Conservation (phyloP, 2,113 vertebrate genomes). For the Zosterops hypoxanthus region DNA sequence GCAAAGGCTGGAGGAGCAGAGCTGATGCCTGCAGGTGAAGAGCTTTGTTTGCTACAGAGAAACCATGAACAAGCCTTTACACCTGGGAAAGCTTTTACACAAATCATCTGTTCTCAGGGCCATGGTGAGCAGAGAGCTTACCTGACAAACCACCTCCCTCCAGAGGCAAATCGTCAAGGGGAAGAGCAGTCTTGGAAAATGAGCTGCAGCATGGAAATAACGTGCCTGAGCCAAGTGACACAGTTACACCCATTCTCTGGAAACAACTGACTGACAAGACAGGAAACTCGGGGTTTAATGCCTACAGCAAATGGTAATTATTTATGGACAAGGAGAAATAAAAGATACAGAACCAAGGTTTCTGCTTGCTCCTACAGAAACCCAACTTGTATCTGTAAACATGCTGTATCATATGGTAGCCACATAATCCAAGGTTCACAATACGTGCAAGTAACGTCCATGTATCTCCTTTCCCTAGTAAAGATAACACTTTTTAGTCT, state of each 20-base stretch:
- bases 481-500: not conserved
- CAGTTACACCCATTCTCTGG: not conserved
- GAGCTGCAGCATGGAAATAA: not conserved
- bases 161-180: not conserved
- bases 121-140: not conserved
- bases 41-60: not conserved
- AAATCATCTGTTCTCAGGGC: not conserved
- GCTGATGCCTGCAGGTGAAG: not conserved
- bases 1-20: not conserved
- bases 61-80: not conserved
- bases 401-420: not conserved
- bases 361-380: not conserved
- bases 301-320: not conserved
- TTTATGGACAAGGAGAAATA: not conserved
- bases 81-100: not conserved
- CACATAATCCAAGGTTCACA: not conserved
- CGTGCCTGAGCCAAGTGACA: rapidly evolving
- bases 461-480: not conserved
- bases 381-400: not conserved
- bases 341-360: not conserved
- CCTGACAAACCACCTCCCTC: not conserved
- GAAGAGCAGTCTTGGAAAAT: not conserved
- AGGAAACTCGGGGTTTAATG: not conserved
- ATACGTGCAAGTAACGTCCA: not conserved
- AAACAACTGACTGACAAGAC: not conserved